Evolutionary conservation across 2,888 invertebrate genomes (phyloP).

Genomic region (Agapostemon virescens): DNA sequence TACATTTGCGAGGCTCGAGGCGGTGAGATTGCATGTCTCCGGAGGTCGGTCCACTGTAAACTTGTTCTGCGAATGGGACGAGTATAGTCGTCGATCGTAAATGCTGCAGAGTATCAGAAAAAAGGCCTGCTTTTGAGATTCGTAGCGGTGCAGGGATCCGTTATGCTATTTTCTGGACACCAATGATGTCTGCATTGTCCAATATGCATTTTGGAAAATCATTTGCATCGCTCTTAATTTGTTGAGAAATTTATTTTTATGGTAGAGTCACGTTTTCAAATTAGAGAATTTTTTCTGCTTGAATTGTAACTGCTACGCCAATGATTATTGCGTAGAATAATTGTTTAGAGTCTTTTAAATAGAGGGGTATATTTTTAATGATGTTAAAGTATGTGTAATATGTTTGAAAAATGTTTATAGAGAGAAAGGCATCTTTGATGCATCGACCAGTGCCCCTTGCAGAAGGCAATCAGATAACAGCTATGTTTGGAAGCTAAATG

Average conservation of each 20-base stretch:
- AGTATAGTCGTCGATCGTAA: not conserved
- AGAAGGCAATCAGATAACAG: not conserved
- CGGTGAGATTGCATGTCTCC: not conserved
- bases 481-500: not conserved
- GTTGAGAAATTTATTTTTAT: not conserved
- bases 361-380: too few relatives aligned
- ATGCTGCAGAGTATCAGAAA: not conserved
- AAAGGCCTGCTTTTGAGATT: not conserved
- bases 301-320: too few relatives aligned
- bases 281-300: too few relatives aligned
- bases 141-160: not conserved
- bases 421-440: not conserved
- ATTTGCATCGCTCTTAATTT: not conserved
- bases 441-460: not conserved
- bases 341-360: too few relatives aligned
- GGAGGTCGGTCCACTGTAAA: not conserved
- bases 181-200: not conserved
- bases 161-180: not conserved
- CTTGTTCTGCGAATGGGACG: not conserved
- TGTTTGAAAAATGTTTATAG: not conserved
- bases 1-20: not conserved
- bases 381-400: too few relatives aligned
- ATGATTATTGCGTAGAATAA: too few relatives aligned
- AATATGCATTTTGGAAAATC: not conserved
- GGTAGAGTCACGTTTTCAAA: not conserved